These are phyloP conservation scores for Scaeva pyrastri DNA, from an alignment of 2,888 invertebrate genomes.

Conservation along the genomic window DNA sequence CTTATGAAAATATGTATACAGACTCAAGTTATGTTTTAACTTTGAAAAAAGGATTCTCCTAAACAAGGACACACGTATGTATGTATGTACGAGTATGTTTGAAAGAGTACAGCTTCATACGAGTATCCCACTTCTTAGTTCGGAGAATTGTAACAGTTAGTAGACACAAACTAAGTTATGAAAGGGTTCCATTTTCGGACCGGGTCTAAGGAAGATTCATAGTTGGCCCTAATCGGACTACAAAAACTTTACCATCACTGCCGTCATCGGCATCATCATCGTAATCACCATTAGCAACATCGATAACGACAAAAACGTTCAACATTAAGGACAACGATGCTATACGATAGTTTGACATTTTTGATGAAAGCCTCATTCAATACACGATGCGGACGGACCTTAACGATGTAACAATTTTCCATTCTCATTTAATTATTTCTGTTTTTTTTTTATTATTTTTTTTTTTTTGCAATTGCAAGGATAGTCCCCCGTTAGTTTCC, in stretches of 20 bases:
- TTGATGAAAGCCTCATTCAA: conserved; percentile 48
- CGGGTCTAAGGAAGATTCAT: conserved; percentile 17
- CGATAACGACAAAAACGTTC: conserved; percentile 50
- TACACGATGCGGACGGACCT: not conserved
- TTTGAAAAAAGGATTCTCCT: conserved; percentile 3
- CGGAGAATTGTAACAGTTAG: not conserved
- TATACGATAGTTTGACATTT: conserved; percentile 43
- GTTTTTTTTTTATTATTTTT: conserved; percentile 36
- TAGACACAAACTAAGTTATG: not conserved
- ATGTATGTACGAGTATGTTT: conserved; percentile 25
- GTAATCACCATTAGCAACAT: conserved; percentile 50
- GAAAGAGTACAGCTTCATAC: conserved; percentile 21
- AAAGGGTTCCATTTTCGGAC: conserved; percentile 2
- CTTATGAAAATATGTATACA: not conserved
- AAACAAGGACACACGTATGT: conserved; percentile 51
- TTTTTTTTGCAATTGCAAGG: conserved; percentile 1
- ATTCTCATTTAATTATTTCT: conserved; percentile 60
- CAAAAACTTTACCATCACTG: conserved; percentile 45
- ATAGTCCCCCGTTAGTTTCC: conserved; percentile 31
- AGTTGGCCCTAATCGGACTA: conserved; percentile 45
- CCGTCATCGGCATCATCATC: conserved; percentile 46
- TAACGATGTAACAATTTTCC: conserved; percentile 36
- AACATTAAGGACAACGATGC: conserved; percentile 45
- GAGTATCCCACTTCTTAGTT: not conserved
- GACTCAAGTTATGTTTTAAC: conserved; percentile 38